Evolutionary conservation across 2,797 vertebrate species (phyloP).

Genomic region (Darevskia nairensis): DNA sequence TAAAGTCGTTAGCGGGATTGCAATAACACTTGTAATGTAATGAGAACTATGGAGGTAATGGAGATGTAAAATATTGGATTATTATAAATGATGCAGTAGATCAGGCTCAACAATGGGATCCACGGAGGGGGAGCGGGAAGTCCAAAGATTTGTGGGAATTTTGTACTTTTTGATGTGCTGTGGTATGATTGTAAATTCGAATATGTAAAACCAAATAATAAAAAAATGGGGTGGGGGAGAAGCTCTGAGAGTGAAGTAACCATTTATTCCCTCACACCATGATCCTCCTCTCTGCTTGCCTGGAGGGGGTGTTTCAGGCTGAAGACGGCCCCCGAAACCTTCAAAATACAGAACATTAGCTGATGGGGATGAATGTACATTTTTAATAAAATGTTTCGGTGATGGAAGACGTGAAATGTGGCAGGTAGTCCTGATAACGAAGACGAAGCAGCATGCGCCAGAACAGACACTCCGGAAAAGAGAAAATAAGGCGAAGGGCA

Average conservation of each 20-base stretch:
- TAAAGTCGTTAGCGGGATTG: too few relatives aligned
- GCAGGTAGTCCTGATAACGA: slow-evolving; percentile 11
- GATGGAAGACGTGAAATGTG: slow-evolving; percentile 44
- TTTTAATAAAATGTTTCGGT: slow-evolving; percentile 54
- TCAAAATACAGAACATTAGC: slow-evolving; percentile 51
- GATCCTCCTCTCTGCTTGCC: not conserved
- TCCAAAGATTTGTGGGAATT: too few relatives aligned
- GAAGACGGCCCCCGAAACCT: not conserved
- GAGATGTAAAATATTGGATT: too few relatives aligned
- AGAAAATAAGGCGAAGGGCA: slow-evolving; percentile 49
- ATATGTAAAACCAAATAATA: too few relatives aligned
- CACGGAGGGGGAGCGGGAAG: too few relatives aligned
- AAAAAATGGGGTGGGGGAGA: not conserved
- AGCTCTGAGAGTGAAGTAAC: not conserved
- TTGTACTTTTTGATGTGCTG: too few relatives aligned
- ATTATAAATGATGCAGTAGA: too few relatives aligned
- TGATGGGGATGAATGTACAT: slow-evolving; percentile 62
- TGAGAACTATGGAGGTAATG: too few relatives aligned
- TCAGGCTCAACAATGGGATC: too few relatives aligned
- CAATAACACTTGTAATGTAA: too few relatives aligned
- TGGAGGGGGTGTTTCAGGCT: not conserved
- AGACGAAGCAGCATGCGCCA: slow-evolving; percentile 60
- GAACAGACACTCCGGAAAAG: slow-evolving; percentile 47
- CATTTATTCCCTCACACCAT: not conserved
- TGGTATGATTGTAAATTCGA: too few relatives aligned